A percentile compares a stretch with the other conserved stretches of the same genome.
phyloP scores from a whole-genome alignment of 2,113 vertebrate genomes.

The Felis catus region DNA sequence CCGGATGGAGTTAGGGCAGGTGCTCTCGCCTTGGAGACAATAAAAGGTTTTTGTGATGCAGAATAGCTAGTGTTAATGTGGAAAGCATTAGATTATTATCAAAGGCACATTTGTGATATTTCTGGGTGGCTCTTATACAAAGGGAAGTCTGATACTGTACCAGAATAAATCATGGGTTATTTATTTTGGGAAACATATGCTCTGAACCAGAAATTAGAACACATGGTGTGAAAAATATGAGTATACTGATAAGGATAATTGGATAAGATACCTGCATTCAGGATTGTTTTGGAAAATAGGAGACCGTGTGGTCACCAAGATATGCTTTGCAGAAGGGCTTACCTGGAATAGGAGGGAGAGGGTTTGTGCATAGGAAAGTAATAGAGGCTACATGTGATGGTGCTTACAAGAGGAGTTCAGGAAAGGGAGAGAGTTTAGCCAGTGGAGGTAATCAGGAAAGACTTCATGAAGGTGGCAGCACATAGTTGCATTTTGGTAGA shows the following conservation, averaged over 20 bases:
- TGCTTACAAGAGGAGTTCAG: not conserved
- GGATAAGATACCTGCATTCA: not conserved
- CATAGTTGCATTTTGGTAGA: not conserved
- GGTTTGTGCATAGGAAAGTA: not conserved
- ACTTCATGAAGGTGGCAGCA: not conserved
- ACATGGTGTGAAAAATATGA: not conserved
- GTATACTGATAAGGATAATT: not conserved
- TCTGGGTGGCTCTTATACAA: not conserved
- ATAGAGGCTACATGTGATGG: not conserved
- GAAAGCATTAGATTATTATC: not conserved
- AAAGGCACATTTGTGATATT: not conserved
- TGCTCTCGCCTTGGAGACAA: not conserved
- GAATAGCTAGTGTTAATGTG: not conserved
- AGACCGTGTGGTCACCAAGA: not conserved
- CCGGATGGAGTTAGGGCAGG: not conserved
- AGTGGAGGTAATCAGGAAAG: not conserved
- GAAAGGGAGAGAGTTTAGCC: not conserved
- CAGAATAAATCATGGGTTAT: not conserved
- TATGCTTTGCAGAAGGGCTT: not conserved
- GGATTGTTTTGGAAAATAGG: not conserved
- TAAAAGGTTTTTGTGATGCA: not conserved
- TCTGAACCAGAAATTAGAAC: not conserved
- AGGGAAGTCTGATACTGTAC: not conserved
- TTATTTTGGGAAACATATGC: slow-evolving; percentile 20
- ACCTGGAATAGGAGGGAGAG: not conserved